Evolutionary conservation across 2,113 vertebrate species (phyloP).

Genomic region (Malurus elegans): DNA sequence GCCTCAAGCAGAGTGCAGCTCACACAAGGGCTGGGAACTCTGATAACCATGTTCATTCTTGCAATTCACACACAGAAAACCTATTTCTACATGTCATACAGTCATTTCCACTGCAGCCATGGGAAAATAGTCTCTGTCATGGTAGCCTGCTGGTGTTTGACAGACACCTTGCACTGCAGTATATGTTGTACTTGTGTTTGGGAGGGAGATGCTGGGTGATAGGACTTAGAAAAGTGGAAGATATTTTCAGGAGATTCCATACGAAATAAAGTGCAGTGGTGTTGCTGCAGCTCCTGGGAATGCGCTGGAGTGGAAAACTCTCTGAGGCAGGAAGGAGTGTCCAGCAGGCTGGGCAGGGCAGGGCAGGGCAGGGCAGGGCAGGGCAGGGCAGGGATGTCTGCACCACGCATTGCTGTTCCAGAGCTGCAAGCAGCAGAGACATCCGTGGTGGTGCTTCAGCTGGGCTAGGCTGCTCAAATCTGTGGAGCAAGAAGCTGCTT

Average conservation of each 20-base stretch:
- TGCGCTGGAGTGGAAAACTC: not conserved
- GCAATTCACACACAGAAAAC: not conserved
- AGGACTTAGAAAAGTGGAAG: not conserved
- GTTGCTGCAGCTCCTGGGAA: not conserved
- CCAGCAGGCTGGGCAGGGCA: not conserved
- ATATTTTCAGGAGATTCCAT: not conserved
- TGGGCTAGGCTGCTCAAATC: fast-evolving
- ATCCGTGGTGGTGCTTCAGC: not conserved
- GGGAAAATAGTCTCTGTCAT: fast-evolving
- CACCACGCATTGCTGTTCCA: not conserved
- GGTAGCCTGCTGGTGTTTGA: not conserved
- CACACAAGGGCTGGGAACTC: not conserved
- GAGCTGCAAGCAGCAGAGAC: not conserved
- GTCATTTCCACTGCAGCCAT: not conserved
- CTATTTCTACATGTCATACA: not conserved
- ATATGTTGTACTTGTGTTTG: fast-evolving
- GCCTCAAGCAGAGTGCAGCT: not conserved
- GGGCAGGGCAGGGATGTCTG: not conserved
- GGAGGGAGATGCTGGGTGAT: not conserved
- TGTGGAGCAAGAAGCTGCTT: not conserved
- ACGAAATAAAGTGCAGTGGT: not conserved
- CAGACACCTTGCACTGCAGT: not conserved
- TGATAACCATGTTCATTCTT: not conserved
- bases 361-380: not conserved
- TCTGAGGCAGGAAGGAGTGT: not conserved